A percentile compares a stretch with the other conserved stretches of the same genome.
Conservation (phyloP, 2,797 vertebrate genomes). For the Tamandua tetradactyla region DNA sequence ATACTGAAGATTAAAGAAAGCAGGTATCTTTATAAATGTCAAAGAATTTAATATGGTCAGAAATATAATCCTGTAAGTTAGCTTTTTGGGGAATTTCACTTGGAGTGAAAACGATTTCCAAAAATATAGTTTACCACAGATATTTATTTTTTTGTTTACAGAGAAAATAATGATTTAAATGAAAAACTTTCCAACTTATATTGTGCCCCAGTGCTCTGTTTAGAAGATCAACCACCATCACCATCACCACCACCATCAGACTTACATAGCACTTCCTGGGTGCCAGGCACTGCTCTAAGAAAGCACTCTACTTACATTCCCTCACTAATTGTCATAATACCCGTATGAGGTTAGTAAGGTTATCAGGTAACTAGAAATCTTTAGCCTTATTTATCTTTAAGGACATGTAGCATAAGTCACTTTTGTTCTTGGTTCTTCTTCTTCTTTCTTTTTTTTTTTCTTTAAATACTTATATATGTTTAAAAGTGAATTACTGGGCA, state of each 20-base stretch:
- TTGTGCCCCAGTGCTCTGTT: background rate
- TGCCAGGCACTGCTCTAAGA: background rate
- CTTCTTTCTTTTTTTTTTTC: background rate
- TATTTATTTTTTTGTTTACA: conserved; percentile 15
- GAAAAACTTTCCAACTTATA: background rate
- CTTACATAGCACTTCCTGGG: fast-evolving
- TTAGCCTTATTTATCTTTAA: background rate
- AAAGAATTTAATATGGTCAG: background rate
- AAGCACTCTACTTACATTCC: background rate
- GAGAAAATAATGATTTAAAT: background rate
- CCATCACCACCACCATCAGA: fast-evolving
- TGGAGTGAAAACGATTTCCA: conserved; percentile 28
- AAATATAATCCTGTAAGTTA: background rate
- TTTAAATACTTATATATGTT: background rate
- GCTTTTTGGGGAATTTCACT: background rate
- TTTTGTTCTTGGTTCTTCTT: background rate
- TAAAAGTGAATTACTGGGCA: background rate
- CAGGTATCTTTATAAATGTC: background rate
- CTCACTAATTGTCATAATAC: background rate
- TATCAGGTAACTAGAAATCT: background rate
- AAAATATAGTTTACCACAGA: background rate
- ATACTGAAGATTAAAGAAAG: no score
- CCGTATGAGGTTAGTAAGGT: no score
- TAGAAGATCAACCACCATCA: background rate
- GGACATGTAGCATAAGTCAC: background rate